Percentiles rank a stretch among this genome's conserved stretches.
Evolutionary conservation across 2,113 vertebrate species (phyloP).

Genomic region (Phalacrocorax brasilianus): DNA sequence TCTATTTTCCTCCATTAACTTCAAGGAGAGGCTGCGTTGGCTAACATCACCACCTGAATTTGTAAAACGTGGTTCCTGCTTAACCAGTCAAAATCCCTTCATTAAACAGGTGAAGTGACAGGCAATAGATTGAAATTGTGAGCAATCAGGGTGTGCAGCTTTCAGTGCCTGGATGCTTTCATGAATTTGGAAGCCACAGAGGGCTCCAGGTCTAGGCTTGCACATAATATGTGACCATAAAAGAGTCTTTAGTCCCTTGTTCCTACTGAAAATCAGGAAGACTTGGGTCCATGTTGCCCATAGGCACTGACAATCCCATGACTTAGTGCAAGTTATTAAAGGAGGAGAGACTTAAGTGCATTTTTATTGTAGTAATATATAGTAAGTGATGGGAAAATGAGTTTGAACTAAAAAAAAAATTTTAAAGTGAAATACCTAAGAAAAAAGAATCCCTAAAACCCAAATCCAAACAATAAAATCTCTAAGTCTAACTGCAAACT

Average conservation of each 20-base stretch:
- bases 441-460: not conserved
- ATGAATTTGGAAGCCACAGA: not conserved
- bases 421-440: not conserved
- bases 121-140: not conserved
- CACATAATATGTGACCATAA: not conserved
- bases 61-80: not conserved
- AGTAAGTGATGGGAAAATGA: fast-evolving
- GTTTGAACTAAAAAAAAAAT: not conserved
- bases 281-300: not conserved
- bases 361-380: not conserved
- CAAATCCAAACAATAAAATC: not conserved
- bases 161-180: not conserved
- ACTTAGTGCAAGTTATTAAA: not conserved
- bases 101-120: not conserved
- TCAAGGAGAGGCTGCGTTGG: not conserved
- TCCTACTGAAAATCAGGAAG: not conserved
- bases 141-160: not conserved
- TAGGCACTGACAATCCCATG: fast-evolving
- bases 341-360: not conserved
- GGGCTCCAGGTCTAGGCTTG: not conserved
- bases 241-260: not conserved
- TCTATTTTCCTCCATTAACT: not conserved
- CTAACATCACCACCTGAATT: not conserved
- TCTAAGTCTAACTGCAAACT: not conserved
- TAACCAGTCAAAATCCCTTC: not conserved